These are phyloP conservation scores for Rousettus madagascariensis DNA, from an alignment of 2,797 vertebrate species.

Conservation along the genomic window DNA sequence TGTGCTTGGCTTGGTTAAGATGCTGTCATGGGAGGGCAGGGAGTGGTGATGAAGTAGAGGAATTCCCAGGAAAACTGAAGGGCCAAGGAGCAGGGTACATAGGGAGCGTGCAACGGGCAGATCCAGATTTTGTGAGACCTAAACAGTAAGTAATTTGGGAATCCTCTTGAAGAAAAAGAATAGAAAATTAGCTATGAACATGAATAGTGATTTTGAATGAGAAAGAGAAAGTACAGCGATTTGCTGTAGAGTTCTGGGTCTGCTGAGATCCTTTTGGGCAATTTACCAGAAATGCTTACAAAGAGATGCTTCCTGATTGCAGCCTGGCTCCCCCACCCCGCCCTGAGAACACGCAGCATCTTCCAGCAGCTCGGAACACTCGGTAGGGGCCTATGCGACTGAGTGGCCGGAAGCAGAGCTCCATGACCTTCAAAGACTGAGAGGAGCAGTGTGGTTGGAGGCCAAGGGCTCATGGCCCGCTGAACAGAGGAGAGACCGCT, in stretches of 20 bases:
- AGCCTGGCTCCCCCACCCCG: neutral
- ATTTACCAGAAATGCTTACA: constrained; percentile 1
- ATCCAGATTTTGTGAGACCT: neutral
- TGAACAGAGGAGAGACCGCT: neutral
- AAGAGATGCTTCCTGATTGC: neutral
- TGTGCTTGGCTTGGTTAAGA: neutral
- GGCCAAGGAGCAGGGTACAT: neutral
- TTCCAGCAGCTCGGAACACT: neutral
- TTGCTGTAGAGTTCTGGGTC: neutral
- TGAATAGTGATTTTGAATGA: neutral
- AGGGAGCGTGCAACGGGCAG: neutral
- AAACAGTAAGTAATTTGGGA: neutral
- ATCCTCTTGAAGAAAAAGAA: neutral
- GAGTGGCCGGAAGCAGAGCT: neutral
- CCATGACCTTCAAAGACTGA: neutral
- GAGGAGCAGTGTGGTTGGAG: neutral
- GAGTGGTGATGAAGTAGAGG: neutral
- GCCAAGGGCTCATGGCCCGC: neutral
- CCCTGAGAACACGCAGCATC: neutral
- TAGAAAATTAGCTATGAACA: neutral
- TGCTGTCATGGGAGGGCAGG: neutral
- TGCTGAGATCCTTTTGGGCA: neutral
- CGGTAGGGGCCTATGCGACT: accelerated
- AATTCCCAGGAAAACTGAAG: neutral
- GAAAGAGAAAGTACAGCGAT: neutral